phyloP scores from a whole-genome alignment of 2,888 invertebrate species.

The Cerastoderma edule region DNA sequence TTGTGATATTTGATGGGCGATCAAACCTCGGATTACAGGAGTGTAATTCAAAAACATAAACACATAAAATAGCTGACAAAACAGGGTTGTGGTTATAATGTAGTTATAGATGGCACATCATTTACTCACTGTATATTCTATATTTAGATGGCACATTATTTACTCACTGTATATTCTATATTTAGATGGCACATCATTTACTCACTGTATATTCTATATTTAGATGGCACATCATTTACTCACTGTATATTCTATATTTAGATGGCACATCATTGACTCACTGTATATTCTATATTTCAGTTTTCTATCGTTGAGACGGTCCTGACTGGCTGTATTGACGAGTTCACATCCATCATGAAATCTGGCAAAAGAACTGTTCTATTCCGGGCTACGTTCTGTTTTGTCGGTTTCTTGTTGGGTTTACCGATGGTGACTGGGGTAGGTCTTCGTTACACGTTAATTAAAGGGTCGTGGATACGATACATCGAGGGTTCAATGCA shows the following conservation, averaged over 20 bases:
- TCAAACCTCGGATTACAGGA: too few relatives aligned
- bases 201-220: too few relatives aligned
- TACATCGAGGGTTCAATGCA: too few relatives aligned
- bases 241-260: too few relatives aligned
- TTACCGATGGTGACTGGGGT: conserved; percentile 77
- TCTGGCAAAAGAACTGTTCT: conserved; percentile 60
- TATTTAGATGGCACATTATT: not conserved
- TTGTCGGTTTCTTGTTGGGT: conserved; percentile 73
- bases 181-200: too few relatives aligned
- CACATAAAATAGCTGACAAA: too few relatives aligned
- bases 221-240: too few relatives aligned
- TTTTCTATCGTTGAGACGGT: conserved; percentile 79
- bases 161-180: too few relatives aligned
- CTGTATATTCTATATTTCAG: conserved; percentile 54
- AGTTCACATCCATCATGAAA: conserved; percentile 63
- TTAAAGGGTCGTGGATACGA: too few relatives aligned
- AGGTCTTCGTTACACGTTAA: conserved; percentile 19
- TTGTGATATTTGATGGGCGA: too few relatives aligned
- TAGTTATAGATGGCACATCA: not conserved
- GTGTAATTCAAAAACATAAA: too few relatives aligned
- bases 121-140: too few relatives aligned
- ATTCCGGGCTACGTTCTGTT: conserved; percentile 70
- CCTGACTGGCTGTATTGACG: conserved; percentile 76
- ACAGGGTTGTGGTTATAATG: not conserved
- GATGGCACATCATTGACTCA: not conserved